Base-by-base conservation (phyloP, 2,888 invertebrate genomes). In the Leptinotarsa rubiginosa region DNA sequence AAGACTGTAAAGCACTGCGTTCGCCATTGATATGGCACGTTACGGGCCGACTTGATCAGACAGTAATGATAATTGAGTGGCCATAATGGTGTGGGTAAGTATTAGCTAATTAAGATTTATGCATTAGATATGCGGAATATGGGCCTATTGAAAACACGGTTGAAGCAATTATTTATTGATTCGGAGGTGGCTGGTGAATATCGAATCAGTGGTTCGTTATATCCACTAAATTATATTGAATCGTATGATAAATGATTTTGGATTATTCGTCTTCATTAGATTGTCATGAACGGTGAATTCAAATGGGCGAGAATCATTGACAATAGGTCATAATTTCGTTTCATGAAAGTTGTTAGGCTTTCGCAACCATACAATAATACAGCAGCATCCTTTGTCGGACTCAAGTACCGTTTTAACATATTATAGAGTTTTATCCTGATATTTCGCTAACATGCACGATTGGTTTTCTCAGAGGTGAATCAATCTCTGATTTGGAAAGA, bases 71-170 rank as follows among this genome's bases (percentile, higher is more conserved):
- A 85, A 85, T 85, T 83, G 84, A 84, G 84, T 85, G 84, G 78
- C 83, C 80, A 81, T 84, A 84, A 85, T 83, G 83, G 83, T 82
- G 81, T 81, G 79, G 81, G 80, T 82, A 84, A 84, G 84, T 83
- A 85, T 84, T 81, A 80, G 79, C 84, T 85, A 86, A 86, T 86
- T 86, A 84, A 86, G 85, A 86, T 86, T 84, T 84, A 83, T 82
- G 81, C 83, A 83, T 81, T 82, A 84, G 85, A 86, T 86, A 86
- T 81, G 82, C 83, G 81, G 80, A 76, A 78, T 78, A 72, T 75
- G 77, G 75, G 73, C 75, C 74, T 73, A 75, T 78, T 74, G 79
- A 78, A 80, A 81, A 80, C 81, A 77, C 79, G 78, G 77, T 80
- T 72, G 64, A 67, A 72, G 70, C 75, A 74, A 65, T 65, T 41